phyloP scores from a whole-genome alignment of 2,888 invertebrate genomes.

The Acrobasis consociella region DNA sequence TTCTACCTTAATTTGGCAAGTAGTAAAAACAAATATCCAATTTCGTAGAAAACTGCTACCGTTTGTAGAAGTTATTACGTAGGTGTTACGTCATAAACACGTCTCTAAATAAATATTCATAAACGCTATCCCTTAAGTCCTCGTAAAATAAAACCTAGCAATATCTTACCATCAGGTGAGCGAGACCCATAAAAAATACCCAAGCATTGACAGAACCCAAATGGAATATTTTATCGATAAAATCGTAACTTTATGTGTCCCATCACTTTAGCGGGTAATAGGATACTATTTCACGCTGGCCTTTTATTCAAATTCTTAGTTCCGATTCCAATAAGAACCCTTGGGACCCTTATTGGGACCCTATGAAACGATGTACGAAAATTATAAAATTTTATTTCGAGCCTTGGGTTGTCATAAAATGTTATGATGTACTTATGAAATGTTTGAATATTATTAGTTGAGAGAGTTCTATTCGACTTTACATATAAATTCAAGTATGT shows the following conservation, averaged over 20 bases:
- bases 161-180: constrained; percentile 18
- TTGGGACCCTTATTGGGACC: constrained; percentile 55
- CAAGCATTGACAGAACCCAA: constrained; percentile 12
- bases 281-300: constrained; percentile 72
- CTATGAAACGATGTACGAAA: constrained; percentile 27
- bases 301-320: constrained; percentile 79
- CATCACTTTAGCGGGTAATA: constrained; percentile 61
- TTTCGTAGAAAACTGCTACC: too few relatives aligned
- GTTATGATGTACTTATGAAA: constrained; percentile 1
- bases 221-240: constrained; percentile 24
- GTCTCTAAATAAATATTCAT: constrained; percentile 5
- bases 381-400: constrained; percentile 18
- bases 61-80: neutral
- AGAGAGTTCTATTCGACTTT: too few relatives aligned
- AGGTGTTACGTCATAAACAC: neutral
- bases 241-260: constrained; percentile 36
- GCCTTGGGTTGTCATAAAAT: constrained; percentile 5
- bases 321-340: constrained; percentile 69
- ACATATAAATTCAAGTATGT: too few relatives aligned
- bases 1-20: neutral
- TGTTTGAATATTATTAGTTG: neutral
- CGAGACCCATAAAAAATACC: constrained; percentile 14
- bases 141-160: constrained; percentile 7
- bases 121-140: constrained; percentile 3
- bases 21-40: neutral